Percentiles rank a stretch among this genome's conserved stretches.
These are phyloP conservation scores for Acleris literana DNA, from an alignment of 2,888 invertebrate genomes.

Conservation along the genomic window DNA sequence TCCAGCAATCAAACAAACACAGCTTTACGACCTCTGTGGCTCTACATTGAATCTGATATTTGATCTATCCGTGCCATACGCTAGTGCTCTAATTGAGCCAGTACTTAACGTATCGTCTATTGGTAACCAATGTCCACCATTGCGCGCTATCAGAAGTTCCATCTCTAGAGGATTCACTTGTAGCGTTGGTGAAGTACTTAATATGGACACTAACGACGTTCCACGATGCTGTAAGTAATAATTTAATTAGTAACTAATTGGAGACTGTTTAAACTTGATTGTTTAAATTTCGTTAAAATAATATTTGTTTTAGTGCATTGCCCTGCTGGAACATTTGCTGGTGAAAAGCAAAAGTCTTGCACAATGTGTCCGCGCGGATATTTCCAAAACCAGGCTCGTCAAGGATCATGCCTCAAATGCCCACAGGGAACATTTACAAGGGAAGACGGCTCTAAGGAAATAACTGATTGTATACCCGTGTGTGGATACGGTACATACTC, in stretches of 20 bases:
- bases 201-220: conserved; percentile 95
- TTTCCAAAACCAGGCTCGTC: conserved; percentile 96
- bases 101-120: conserved; percentile 94
- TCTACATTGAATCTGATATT: conserved; percentile 96
- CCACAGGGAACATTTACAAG: conserved; percentile 96
- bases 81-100: conserved; percentile 94
- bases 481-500: conserved; percentile 98
- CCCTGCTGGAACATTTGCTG: conserved; percentile 97
- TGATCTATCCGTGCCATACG: conserved; percentile 96
- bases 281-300: neutral
- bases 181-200: conserved; percentile 95
- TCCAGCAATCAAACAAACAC: conserved; percentile 94
- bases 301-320: conserved; percentile 90
- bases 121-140: conserved; percentile 95
- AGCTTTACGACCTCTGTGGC: conserved; percentile 97
- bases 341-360: conserved; percentile 94
- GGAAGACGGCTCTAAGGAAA: conserved; percentile 94
- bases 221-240: conserved; percentile 93
- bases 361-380: conserved; percentile 95
- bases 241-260: neutral
- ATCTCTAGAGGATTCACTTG: conserved; percentile 96
- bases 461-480: conserved; percentile 94
- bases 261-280: neutral
- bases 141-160: conserved; percentile 92
- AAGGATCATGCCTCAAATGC: conserved; percentile 95